Percentiles rank a stretch among this genome's conserved stretches.
These are phyloP conservation scores for Mesocentrotus franciscanus DNA, from an alignment of 53 echinoderm and acorn worm species.

Conservation along the genomic window DNA sequence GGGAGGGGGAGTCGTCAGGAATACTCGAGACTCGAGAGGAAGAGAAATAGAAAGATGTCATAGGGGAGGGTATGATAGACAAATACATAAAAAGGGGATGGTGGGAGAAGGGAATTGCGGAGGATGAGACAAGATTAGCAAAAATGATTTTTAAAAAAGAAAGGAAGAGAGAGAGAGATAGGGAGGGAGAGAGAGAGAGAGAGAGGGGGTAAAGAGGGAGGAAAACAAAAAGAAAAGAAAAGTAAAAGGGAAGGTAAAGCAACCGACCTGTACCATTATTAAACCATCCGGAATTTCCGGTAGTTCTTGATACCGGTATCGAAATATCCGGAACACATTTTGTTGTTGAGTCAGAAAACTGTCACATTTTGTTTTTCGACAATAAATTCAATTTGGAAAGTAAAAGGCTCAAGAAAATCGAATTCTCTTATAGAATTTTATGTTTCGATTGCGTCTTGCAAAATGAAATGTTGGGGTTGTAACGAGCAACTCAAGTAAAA, in stretches of 20 bases:
- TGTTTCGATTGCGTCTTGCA: background rate
- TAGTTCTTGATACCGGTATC: constrained; percentile 7
- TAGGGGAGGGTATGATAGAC: background rate
- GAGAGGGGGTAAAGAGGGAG: background rate
- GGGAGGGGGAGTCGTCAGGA: too few species aligned
- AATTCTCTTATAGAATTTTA: background rate
- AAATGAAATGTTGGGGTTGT: background rate
- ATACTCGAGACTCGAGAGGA: too few species aligned
- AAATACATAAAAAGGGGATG: background rate
- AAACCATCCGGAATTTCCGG: constrained; percentile 3
- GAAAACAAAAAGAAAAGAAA: background rate
- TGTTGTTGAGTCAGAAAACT: background rate
- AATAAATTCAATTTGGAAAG: background rate
- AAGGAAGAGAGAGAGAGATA: background rate
- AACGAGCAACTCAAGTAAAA: background rate
- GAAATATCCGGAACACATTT: background rate
- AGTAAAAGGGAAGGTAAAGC: background rate
- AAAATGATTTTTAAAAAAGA: background rate
- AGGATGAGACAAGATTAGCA: background rate
- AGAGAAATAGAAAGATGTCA: background rate
- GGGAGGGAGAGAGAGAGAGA: background rate
- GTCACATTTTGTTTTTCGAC: background rate
- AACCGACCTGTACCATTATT: constrained; percentile 14
- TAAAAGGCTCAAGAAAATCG: background rate
- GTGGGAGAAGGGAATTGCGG: background rate